A percentile compares a stretch with the other conserved stretches of the same genome.
Evolutionary conservation across 2,888 invertebrate species (phyloP).

Genomic region (Ectemnius continuus): DNA sequence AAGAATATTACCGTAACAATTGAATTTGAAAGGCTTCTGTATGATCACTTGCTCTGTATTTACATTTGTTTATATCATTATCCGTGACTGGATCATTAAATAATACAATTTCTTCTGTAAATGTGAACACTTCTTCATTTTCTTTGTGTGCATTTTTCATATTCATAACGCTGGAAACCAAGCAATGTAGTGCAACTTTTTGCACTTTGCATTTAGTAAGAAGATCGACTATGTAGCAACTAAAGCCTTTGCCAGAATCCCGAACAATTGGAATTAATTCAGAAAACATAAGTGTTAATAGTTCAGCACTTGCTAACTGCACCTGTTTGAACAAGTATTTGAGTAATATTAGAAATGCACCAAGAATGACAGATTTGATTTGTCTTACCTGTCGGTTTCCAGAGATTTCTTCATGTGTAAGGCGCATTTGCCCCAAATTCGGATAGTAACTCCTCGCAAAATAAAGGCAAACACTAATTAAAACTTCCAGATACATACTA

Average conservation of each 20-base stretch:
- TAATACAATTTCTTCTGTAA: slow-evolving; percentile 86
- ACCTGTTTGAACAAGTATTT: slow-evolving; percentile 78
- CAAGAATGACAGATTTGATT: neutral
- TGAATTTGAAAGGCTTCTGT: slow-evolving; percentile 86
- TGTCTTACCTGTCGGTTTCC: slow-evolving; percentile 83
- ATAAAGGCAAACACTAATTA: slow-evolving; percentile 87
- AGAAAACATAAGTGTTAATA: slow-evolving; percentile 85
- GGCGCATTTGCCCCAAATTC: slow-evolving; percentile 83
- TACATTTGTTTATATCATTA: slow-evolving; percentile 79
- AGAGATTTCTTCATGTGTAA: slow-evolving; percentile 84
- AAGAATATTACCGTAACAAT: slow-evolving; percentile 79
- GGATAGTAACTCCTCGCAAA: slow-evolving; percentile 90
- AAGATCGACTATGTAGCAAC: slow-evolving; percentile 87
- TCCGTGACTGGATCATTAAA: slow-evolving; percentile 83
- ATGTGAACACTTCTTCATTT: slow-evolving; percentile 80
- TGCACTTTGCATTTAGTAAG: slow-evolving; percentile 89
- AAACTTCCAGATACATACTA: slow-evolving; percentile 89
- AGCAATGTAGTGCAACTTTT: slow-evolving; percentile 89
- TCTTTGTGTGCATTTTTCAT: slow-evolving; percentile 77
- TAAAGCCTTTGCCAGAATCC: slow-evolving; percentile 87
- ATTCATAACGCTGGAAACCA: slow-evolving; percentile 86
- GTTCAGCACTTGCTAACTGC: slow-evolving; percentile 87
- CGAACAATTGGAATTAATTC: slow-evolving; percentile 87
- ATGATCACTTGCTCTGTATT: slow-evolving; percentile 82
- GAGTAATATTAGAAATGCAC: neutral